Evolutionary conservation across 2,113 vertebrate genomes (phyloP), one percentile per base, ranked within the genome.

Genomic region (Leptodactylus fuscus): DNA sequence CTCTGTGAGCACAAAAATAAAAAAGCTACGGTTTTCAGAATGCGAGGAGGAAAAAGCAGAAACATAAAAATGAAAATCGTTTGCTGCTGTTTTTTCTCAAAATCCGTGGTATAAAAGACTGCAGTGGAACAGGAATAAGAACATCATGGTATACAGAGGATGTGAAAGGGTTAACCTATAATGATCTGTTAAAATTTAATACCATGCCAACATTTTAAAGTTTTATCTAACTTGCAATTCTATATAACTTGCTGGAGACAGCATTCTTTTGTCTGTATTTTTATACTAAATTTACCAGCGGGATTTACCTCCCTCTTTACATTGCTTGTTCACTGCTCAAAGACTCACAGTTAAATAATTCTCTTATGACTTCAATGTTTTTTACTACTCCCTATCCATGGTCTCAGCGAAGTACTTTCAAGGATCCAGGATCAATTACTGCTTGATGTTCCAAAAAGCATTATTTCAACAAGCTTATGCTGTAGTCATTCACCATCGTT

Each of bases 351-450:
- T 22, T 71, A 83, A 83, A 74, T 83, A 74, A 74, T 55, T 83
- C 69, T 53, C 76, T 79, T 36, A 22, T 24, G 51, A 60, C 76
- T 79, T 58, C 53, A 79, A 60, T 82, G 67, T 79, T 71, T 82
- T 70, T 49, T 83, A 48, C 29, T 55, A 73, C 67, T 73, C 67
- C 22, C 65, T 38, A 24, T 83, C 51, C 44, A 36, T 60, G 51
- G 49, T 41, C 81, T 82, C 67, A 73, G 32, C 73, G 81, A 71
- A 82, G 67, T 82, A 32, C 27, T 83, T 82, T 83, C 69, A 73
- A 58, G 69, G 67, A 74, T 73, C 48, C 34, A 8, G 15, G 46
- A 82, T 83, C 69, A 73, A 83, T 83, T 51, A 44, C 81, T 58
- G 69, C 67, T 53, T 55, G 81, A 83, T 55, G 81, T 83, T 83